Percentiles rank a stretch among this genome's conserved stretches.
These are phyloP conservation scores for Ormia ochracea DNA, from an alignment of 2,888 invertebrate genomes.

Conservation along the genomic window DNA sequence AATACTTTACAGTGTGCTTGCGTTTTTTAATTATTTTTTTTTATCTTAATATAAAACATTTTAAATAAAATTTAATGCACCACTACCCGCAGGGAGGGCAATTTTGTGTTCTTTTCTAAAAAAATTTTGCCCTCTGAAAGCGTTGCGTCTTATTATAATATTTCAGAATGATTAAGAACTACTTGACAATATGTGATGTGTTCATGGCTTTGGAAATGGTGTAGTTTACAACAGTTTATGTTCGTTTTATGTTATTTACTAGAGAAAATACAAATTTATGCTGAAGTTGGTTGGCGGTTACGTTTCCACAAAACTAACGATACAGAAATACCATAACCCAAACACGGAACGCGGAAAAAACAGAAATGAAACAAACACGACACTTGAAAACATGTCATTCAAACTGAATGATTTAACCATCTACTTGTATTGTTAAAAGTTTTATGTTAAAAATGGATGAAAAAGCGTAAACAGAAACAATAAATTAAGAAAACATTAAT, in stretches of 20 bases:
- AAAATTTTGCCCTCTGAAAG: too few relatives aligned
- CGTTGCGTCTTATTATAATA: too few relatives aligned
- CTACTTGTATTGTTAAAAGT: conserved; percentile 53
- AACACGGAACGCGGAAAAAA: conserved; percentile 9
- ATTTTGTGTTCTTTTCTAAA: too few relatives aligned
- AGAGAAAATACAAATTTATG: neutral
- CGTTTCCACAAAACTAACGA: conserved; percentile 34
- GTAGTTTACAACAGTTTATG: conserved; percentile 20
- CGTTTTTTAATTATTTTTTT: too few relatives aligned
- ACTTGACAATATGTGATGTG: too few relatives aligned
- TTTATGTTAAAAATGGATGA: conserved; percentile 16
- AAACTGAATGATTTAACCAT: conserved; percentile 59
- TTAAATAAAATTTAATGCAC: too few relatives aligned
- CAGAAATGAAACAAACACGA: conserved; percentile 35
- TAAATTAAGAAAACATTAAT: conserved; percentile 12
- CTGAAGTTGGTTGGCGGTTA: conserved; percentile 34
- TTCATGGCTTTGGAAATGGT: conserved; percentile 11
- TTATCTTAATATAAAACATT: too few relatives aligned
- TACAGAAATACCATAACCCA: conserved; percentile 16
- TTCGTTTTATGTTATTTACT: conserved; percentile 3
- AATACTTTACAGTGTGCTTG: too few relatives aligned
- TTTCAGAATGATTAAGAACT: too few relatives aligned
- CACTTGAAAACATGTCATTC: conserved; percentile 60
- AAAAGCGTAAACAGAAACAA: conserved; percentile 9
- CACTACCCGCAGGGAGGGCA: too few relatives aligned